Evolutionary conservation across 1,140 invertebrate species (phyloP).

Genomic region (Cydia amplana): DNA sequence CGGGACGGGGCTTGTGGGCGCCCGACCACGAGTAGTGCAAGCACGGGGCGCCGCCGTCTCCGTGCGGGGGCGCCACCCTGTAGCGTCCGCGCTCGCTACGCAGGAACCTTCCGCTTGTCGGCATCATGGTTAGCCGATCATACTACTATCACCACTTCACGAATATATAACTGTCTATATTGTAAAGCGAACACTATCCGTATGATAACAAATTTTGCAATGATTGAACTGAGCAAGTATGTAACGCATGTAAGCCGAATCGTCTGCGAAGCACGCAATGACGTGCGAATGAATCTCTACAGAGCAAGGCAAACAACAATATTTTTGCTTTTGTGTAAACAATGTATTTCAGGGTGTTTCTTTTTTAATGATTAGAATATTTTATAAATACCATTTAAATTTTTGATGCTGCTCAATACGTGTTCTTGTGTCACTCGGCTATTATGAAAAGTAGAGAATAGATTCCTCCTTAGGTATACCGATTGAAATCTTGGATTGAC

Average conservation of each 20-base stretch:
- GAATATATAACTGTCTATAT: not conserved
- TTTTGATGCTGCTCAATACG: too few species aligned
- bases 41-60: not conserved
- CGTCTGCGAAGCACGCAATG: constrained; percentile 37
- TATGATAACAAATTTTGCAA: not conserved
- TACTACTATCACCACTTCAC: not conserved
- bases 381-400: too few species aligned
- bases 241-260: not conserved
- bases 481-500: too few species aligned
- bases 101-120: not conserved
- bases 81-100: not conserved
- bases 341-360: not conserved
- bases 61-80: not conserved
- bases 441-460: too few species aligned
- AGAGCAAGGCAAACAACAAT: constrained; percentile 70
- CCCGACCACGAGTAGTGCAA: not conserved
- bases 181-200: too few species aligned
- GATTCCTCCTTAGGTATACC: too few species aligned
- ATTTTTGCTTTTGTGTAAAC: constrained; percentile 49
- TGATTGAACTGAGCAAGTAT: not conserved
- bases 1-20: not conserved
- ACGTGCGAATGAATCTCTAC: constrained; percentile 45
- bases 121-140: constrained; percentile 4
- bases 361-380: not conserved
- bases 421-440: too few species aligned